Percentiles rank a stretch among this genome's conserved stretches.
These are phyloP conservation scores for Isurus oxyrinchus DNA, from an alignment of 2,113 vertebrate species.

Conservation along the genomic window DNA sequence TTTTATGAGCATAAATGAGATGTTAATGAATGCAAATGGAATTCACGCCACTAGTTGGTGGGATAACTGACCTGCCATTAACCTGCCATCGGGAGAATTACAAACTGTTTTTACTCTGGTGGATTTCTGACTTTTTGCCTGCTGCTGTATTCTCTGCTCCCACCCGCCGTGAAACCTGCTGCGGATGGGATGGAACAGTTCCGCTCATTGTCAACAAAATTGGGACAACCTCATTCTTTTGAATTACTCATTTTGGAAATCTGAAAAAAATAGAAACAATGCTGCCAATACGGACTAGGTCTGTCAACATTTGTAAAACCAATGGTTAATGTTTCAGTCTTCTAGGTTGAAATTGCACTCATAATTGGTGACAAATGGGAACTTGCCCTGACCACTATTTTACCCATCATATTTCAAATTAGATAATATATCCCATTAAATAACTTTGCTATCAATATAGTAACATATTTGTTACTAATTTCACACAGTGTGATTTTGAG, in stretches of 20 bases:
- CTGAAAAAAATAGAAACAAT: background rate
- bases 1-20: too few relatives aligned
- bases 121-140: too few relatives aligned
- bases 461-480: conserved; percentile 27
- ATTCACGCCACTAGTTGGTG: too few relatives aligned
- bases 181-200: too few relatives aligned
- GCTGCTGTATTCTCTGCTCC: too few relatives aligned
- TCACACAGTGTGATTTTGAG: background rate
- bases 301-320: background rate
- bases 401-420: background rate
- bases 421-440: background rate
- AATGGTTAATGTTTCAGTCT: background rate
- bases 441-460: background rate
- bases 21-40: too few relatives aligned
- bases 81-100: too few relatives aligned
- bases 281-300: background rate
- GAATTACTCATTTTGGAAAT: background rate
- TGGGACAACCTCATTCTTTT: background rate
- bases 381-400: background rate
- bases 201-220: background rate
- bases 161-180: too few relatives aligned
- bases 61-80: too few relatives aligned
- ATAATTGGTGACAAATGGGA: background rate
- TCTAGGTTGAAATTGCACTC: background rate
- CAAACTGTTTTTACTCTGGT: too few relatives aligned